Base-by-base conservation (phyloP, 23 tunicate species). In the Pegea sp. region DNA sequence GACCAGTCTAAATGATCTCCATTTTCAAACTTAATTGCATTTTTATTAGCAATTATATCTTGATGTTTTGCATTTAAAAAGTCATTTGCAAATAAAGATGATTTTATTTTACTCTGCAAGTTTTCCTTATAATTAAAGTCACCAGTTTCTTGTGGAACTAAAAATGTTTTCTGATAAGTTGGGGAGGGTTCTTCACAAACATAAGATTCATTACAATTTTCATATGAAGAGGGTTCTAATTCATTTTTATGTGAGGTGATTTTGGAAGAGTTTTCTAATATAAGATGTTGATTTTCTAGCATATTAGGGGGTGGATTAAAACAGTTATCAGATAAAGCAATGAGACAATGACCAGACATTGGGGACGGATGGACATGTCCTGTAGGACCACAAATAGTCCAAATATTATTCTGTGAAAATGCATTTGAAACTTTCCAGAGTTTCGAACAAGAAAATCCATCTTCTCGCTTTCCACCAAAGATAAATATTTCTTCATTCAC, bases 381-480 rank as follows among this genome's bases (percentile, higher is more conserved):
- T 3, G 21, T 3, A 64, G 49, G 54, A 16, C 34, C 60, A 44
- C 80, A 72, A 6, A 25, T 4, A n/a, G 49, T 57, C 80, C 80
- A 72, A 1, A 29, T 46, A 18, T 72, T 67, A 24, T 50, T 25
- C 2, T 22, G 23, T 30, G 31, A 57, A 29, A 44, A 31, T 11
- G 44, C 7, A 25, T 26, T 44, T 26, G 24, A 22, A 1, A 69
- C 53, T 57, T 42, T 31, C 80, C 80, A 72, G 43, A 72, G 56
- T 57, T 72, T 64, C 11, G 71, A 72, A 24, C 65, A 42, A 2
- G 65, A 4, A 30, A 60, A 32, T 22, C 93, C 93, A 58, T 67
- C 55, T 49, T 64, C 74, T 13, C 59, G 63, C 29, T 61, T 61
- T 13, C 93, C 93, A 22, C 93, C 93, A 72, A 58, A 81, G 46